Conservation (phyloP, 2,797 vertebrate species). For the Ataeniobius toweri region DNA sequence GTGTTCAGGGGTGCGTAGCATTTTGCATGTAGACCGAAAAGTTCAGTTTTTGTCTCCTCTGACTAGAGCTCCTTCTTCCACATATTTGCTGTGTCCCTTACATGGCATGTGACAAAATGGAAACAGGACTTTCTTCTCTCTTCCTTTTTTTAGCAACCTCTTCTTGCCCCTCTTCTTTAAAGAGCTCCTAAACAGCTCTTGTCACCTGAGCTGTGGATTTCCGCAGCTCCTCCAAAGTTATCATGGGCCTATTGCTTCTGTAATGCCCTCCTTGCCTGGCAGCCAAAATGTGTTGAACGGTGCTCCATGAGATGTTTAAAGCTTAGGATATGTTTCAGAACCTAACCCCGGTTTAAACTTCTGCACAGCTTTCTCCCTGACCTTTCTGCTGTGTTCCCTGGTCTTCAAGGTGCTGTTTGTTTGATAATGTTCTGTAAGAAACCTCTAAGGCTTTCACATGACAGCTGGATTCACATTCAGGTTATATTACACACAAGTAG, state of each 20-base stretch:
- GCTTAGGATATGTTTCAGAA: not conserved
- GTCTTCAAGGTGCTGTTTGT: not conserved
- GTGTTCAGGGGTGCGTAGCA: not conserved
- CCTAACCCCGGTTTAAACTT: not conserved
- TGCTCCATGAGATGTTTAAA: not conserved
- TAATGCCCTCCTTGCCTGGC: not conserved
- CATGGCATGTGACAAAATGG: not conserved
- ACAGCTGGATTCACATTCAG: not conserved
- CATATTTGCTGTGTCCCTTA: not conserved
- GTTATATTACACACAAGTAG: not conserved
- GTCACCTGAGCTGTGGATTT: not conserved
- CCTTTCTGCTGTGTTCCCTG: not conserved
- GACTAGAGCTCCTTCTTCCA: not conserved
- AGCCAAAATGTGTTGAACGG: not conserved
- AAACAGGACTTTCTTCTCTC: not conserved
- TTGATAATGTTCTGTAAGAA: not conserved
- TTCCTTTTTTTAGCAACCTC: not conserved
- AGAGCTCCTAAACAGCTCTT: too few relatives aligned
- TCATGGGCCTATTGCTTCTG: not conserved
- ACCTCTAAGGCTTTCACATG: not conserved
- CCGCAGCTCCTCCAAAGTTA: conserved; percentile 1
- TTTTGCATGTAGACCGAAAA: too few relatives aligned
- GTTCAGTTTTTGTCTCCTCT: not conserved
- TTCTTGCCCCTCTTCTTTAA: not conserved
- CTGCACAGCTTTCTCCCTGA: not conserved